phyloP scores from a whole-genome alignment of 1,140 invertebrate species.

The Bombyx mori region ASM3026992v2 NC_085109.1:3798001-3798500 shows the following conservation, averaged over 20 bases:
- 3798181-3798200: slow-evolving; percentile 20
- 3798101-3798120: slow-evolving; percentile 33
- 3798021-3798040: not conserved
- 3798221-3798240: slow-evolving; percentile 39
- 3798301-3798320: slow-evolving; percentile 7
- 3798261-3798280: slow-evolving; percentile 33
- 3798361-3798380: no score
- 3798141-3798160: slow-evolving; percentile 12
- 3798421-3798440: no score
- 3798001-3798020: no score
- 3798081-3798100: slow-evolving; percentile 40
- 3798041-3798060: slow-evolving; percentile 43
- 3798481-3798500: no score
- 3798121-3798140: slow-evolving; percentile 5
- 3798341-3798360: slow-evolving; percentile 8
- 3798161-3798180: slow-evolving; percentile 10
- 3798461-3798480: no score
- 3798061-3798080: slow-evolving; percentile 43
- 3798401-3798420: no score
- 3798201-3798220: slow-evolving; percentile 35
- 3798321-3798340: slow-evolving; percentile 1
- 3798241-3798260: slow-evolving; percentile 27
- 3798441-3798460: no score
- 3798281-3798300: slow-evolving; percentile 36
- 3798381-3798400: no score